Percentiles rank a stretch among this genome's conserved stretches.
phyloP scores from a whole-genome alignment of 2,888 invertebrate genomes.

The Cenopis cana region DNA sequence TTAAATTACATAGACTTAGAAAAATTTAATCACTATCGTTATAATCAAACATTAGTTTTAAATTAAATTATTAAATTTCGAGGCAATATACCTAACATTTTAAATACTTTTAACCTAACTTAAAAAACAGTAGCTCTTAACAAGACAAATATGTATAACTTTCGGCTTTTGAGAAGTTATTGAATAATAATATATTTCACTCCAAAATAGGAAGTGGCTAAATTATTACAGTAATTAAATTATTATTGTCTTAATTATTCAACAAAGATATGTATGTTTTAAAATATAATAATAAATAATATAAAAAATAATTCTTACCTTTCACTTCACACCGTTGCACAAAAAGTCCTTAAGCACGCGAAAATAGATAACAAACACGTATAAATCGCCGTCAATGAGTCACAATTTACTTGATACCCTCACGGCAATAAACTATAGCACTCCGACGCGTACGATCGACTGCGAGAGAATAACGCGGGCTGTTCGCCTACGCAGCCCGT shows the following conservation, averaged over 20 bases:
- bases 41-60: too few relatives aligned
- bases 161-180: background rate
- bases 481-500: conserved; percentile 74
- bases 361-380: conserved; percentile 65
- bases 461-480: conserved; percentile 79
- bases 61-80: too few relatives aligned
- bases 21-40: too few relatives aligned
- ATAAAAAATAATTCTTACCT: conserved; percentile 56
- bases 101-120: too few relatives aligned
- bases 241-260: too few relatives aligned
- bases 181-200: background rate
- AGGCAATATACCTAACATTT: too few relatives aligned
- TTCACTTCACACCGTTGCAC: conserved; percentile 60
- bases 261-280: too few relatives aligned
- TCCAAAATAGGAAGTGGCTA: background rate
- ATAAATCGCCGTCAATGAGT: conserved; percentile 67
- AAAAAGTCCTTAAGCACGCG: conserved; percentile 73
- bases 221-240: too few relatives aligned
- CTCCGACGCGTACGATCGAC: conserved; percentile 83
- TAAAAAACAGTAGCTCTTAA: too few relatives aligned
- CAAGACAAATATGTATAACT: too few relatives aligned
- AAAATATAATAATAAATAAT: conserved; percentile 8
- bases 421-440: conserved; percentile 80
- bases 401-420: conserved; percentile 76
- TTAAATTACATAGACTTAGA: too few relatives aligned